Evolutionary conservation across 2,888 invertebrate genomes (phyloP), one percentile per base, ranked within the genome.

Genomic region (Parnassius apollo): DNA sequence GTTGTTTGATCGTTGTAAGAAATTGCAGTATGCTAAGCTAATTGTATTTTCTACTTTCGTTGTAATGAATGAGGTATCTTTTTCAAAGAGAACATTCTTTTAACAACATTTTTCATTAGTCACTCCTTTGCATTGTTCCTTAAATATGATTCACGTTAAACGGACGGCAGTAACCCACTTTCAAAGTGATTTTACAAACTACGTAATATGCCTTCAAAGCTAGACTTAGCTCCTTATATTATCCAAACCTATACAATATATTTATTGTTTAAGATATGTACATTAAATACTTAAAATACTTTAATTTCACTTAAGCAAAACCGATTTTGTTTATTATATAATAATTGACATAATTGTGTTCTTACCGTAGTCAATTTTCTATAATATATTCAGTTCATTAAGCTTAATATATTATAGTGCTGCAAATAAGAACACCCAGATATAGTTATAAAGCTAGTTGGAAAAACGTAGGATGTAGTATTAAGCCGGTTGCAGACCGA

Each of bases 1-100:
- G 25, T 25, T 55, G 13, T 11, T 10, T 56, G 25, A 46, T 13
- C 44, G 18, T 10, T 46, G 67, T 70, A 75, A 76, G 75, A 74
- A 73, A 77, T 75, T 71, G 67, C 66, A 69, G 70, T n/a, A n/a
- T n/a, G n/a, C n/a, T 64, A 58, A 61, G 59, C 60, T 69, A 68
- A 72, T 74, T 73, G 71, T 70, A 64, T 66, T 65, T 64, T 51
- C 62, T 68, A 69, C 69, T 67, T 70, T 68, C 66, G 69, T 68
- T 69, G 65, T 69, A 72, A 71, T 72, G 66, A 71, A 72, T 68
- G 68, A 66, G 66, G 64, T 65, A 69, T 69, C 59, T 71, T 66
- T 71, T 71, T 66, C 71, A 72, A 73, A 74, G 71, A 69, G 66
- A 64, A 68, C 66, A 67, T 69, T 73, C 70, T 70, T 74, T 73